A percentile compares a stretch with the other conserved stretches of the same genome.
These are phyloP conservation scores for Pampusana beccarii DNA, from an alignment of 2,113 vertebrate species.

Conservation along the genomic window DNA sequence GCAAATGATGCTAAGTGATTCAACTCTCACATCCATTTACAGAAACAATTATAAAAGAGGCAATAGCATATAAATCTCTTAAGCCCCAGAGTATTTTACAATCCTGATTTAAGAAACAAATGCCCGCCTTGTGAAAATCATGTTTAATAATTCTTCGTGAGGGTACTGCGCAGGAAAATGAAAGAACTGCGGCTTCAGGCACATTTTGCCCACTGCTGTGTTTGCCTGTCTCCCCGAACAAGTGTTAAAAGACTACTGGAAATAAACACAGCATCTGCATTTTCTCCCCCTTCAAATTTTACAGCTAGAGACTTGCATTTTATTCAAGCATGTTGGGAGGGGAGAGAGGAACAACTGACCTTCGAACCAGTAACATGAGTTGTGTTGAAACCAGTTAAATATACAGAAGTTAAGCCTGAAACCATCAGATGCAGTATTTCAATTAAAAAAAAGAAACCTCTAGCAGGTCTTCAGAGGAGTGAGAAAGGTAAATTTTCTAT, in stretches of 20 bases:
- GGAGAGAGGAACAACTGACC: neutral
- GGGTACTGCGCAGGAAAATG: slow-evolving; percentile 24
- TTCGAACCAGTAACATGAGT: neutral
- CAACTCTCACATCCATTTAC: slow-evolving; percentile 33
- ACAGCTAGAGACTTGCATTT: neutral
- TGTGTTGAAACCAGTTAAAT: neutral
- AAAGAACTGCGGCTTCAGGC: slow-evolving; percentile 25
- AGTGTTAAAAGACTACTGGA: neutral
- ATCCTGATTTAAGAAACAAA: slow-evolving; percentile 57
- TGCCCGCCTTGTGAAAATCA: slow-evolving; percentile 49
- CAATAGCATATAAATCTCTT: slow-evolving; percentile 35
- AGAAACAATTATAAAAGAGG: slow-evolving; percentile 41
- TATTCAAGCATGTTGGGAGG: neutral
- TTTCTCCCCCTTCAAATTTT: neutral
- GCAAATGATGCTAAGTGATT: slow-evolving; percentile 36
- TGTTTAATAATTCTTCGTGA: slow-evolving; percentile 65
- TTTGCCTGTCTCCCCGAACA: neutral
- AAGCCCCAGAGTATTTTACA: slow-evolving; percentile 14
- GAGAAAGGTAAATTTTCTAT: neutral
- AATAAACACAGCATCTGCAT: slow-evolving; percentile 6
- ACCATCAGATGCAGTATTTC: neutral
- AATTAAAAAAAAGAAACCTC: neutral
- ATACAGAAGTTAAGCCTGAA: neutral
- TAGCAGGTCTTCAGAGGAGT: neutral
- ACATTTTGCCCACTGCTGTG: neutral